Base-by-base conservation (phyloP, 2,113 vertebrate genomes). In the Ceyx margarethae region DNA sequence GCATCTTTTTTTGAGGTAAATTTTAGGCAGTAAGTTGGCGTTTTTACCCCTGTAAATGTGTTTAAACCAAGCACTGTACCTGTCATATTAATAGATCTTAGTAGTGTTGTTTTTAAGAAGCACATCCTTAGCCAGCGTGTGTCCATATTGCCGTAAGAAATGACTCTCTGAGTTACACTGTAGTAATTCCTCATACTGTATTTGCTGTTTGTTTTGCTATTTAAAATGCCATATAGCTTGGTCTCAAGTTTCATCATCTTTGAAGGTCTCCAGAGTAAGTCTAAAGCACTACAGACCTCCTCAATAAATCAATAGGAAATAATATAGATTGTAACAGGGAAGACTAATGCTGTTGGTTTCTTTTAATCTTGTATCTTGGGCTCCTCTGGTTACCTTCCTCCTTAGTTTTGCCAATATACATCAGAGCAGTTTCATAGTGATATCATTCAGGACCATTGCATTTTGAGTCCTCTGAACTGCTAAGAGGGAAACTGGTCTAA, bases 91-190 rank as follows among this genome's bases (percentile, higher is more conserved):
- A 37, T 23, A 72, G 45, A 37, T 31, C n/a, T 25, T 53, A 62
- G 60, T 3, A 1, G 3, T 57, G 58, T 15, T 78, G 28, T 33
- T 61, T 76, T 40, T 25, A 15, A 61, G 37, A 2, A 56, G n/a
- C 50, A 23, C 19, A 18, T 58, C 12, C 33, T 45, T 10, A 65
- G 65, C 14, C 18, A 26, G 6, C 1, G 25, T 19, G 15, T 61
- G 28, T 80, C 20, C 60, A 31, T 22, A 0, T 15, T 26, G 48
- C 75, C n/a, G 4, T 21, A 33, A 69, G 33, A 57, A 29, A 13
- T 14, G 5, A 3, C 45, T 61, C 42, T 20, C 62, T 46, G 65
- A 31, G 9, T 61, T 51, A 0, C 0, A 1, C 5, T 29, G 20
- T 10, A 3, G 15, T 10, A 15, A 15, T 17, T 9, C 25, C 57